These are phyloP conservation scores for Tor tambroides DNA, from an alignment of 2,113 vertebrate species.

Conservation along the genomic window DNA sequence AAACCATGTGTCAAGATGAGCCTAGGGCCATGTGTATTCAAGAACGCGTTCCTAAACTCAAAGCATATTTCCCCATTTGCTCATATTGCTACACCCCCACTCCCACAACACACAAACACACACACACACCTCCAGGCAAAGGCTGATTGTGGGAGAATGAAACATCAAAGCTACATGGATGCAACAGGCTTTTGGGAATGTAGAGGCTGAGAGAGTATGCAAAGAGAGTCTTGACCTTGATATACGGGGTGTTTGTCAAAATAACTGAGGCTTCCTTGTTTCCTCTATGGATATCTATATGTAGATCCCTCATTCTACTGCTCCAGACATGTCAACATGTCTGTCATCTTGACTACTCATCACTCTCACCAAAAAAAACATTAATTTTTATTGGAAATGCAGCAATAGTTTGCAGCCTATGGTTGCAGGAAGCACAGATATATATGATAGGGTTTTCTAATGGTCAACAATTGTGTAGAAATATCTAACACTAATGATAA, in stretches of 20 bases:
- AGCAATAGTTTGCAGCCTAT: not conserved
- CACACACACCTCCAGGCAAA: constrained; percentile 18
- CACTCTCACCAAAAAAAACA: too few relatives aligned
- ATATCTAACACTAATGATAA: too few relatives aligned
- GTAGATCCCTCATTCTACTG: not conserved
- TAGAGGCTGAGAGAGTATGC: not conserved
- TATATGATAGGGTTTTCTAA: not conserved
- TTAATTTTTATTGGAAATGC: not conserved
- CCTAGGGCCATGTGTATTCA: not conserved
- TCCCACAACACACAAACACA: constrained; percentile 23
- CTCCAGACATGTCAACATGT: not conserved
- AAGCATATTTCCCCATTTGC: constrained; percentile 15
- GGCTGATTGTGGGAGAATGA: constrained; percentile 43
- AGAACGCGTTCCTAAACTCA: constrained; percentile 23
- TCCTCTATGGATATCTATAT: not conserved
- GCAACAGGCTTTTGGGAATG: not conserved
- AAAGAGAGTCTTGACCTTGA: not conserved
- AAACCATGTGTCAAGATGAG: constrained; percentile 33
- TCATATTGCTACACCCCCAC: constrained; percentile 1
- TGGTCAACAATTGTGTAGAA: not conserved
- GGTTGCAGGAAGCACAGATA: too few relatives aligned
- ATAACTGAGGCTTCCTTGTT: not conserved
- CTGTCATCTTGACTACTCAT: not conserved
- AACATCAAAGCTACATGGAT: constrained; percentile 45
- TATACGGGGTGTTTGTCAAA: not conserved